Evolutionary conservation across 2,888 invertebrate genomes (phyloP), one percentile per base, ranked within the genome.

Genomic region (Cremastinae sp.): DNA sequence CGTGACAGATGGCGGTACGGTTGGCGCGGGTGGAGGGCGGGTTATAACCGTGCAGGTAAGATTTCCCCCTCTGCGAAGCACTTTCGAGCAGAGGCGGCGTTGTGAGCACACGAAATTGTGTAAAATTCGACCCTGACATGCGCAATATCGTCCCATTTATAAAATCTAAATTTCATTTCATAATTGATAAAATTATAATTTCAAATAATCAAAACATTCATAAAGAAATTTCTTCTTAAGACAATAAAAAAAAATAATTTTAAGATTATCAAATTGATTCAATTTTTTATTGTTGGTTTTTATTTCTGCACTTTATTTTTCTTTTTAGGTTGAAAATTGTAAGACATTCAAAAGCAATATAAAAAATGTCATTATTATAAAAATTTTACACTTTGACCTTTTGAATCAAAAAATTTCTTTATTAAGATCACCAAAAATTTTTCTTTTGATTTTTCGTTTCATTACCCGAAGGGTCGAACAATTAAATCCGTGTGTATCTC

Each of bases 1-100:
- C 75, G 64, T 74, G 75, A 77, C 76, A 66, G 74, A 56, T 37
- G 61, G 49, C 41, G 41, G 78, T 55, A 56, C 73, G 49, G 59
- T 69, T 45, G 68, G 56, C 28, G 56, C 28, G 75, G 45, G 37
- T 53, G 61, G 66, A 5, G 72, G 16, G 37, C 49, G 14, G 8
- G 62, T 58, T 55, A 58, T 58, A 55, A 47, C 10, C 5, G 35
- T 55, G 35, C 55, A 37, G 56, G 66, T 41, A 45, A 51, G 39
- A 41, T 28, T 39, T 51, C 41, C 58, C 68, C 20, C 39, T 51
- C 22, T 28, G 58, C 1, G 18, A 68, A 20, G 45, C 37, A n/a
- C n/a, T n/a, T n/a, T n/a, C 10, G 39, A 20, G 51, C 18, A 51
- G 56, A 39, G 47, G 37, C 37, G 37, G 37, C 45, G 18, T 45